Evolutionary conservation across 1,140 invertebrate species (phyloP).

Genomic region (Ganaspis sp.): DNA sequence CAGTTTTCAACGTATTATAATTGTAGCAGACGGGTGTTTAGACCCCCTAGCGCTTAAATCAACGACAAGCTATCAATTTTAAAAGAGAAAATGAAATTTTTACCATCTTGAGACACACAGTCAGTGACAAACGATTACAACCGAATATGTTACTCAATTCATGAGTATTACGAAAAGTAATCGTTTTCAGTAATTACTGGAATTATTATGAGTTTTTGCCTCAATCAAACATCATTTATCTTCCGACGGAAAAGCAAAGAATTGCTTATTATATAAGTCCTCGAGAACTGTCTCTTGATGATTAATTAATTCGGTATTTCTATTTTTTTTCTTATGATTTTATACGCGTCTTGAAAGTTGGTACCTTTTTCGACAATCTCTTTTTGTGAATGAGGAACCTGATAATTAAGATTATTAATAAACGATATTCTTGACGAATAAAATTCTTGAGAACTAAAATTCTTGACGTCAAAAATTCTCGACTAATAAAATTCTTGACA

Average conservation of each 20-base stretch:
- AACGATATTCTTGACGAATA: too few relatives aligned
- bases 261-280: not conserved
- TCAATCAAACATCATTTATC: constrained; percentile 14
- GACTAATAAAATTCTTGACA: too few relatives aligned
- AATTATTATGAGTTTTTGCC: constrained; percentile 1
- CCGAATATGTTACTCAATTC: constrained; percentile 7
- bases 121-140: constrained; percentile 20
- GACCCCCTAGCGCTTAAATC: not conserved
- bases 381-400: too few relatives aligned
- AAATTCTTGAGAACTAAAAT: too few relatives aligned
- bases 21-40: not conserved
- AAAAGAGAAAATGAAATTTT: not conserved
- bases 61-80: constrained; percentile 2
- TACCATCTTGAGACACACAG: not conserved
- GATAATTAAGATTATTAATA: too few relatives aligned
- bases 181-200: not conserved
- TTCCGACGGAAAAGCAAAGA: not conserved
- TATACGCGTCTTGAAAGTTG: not conserved
- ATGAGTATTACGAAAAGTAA: constrained; percentile 5
- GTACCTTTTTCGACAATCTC: not conserved
- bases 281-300: not conserved
- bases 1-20: constrained; percentile 26
- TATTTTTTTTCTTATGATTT: not conserved
- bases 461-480: too few relatives aligned
- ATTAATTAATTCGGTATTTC: not conserved